These are phyloP conservation scores for Chrysolina haemoptera DNA, from an alignment of 2,888 invertebrate species.

Conservation along the genomic window DNA sequence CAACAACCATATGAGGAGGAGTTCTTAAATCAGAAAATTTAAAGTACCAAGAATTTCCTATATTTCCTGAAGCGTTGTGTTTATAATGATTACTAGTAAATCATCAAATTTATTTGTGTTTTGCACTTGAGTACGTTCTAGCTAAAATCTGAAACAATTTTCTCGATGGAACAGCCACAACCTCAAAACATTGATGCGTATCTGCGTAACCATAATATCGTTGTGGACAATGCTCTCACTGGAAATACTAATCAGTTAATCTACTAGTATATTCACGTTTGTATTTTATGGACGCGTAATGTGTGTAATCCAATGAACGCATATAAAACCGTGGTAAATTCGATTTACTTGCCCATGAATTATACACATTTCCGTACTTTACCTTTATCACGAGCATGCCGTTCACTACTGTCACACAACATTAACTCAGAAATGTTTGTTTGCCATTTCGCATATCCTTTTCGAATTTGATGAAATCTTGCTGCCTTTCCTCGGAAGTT, in stretches of 20 bases:
- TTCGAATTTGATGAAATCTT: slow-evolving; percentile 6
- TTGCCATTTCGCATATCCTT: slow-evolving; percentile 10
- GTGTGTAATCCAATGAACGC: slow-evolving; percentile 44
- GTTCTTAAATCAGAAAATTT: too few species aligned
- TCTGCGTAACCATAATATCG: slow-evolving; percentile 4
- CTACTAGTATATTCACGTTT: slow-evolving; percentile 41
- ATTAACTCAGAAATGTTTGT: slow-evolving; percentile 25
- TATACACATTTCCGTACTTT: slow-evolving; percentile 31
- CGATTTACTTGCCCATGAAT: slow-evolving; percentile 40
- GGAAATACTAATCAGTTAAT: slow-evolving; percentile 39
- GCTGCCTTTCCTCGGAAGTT: slow-evolving; percentile 6
- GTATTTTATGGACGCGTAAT: slow-evolving; percentile 40
- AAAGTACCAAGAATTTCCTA: too few species aligned
- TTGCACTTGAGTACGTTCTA: neutral
- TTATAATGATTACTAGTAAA: too few species aligned
- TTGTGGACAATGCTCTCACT: slow-evolving; percentile 22
- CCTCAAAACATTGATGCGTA: slow-evolving; percentile 12
- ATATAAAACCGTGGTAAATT: slow-evolving; percentile 41
- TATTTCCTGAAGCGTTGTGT: too few species aligned
- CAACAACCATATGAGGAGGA: too few species aligned
- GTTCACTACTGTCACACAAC: slow-evolving; percentile 30
- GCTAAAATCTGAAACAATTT: neutral
- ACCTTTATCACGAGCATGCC: slow-evolving; percentile 26
- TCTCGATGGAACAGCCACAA: neutral
- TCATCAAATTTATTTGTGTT: too few species aligned